phyloP scores from a whole-genome alignment of 2,888 invertebrate species.

The Baccha elongata region DNA sequence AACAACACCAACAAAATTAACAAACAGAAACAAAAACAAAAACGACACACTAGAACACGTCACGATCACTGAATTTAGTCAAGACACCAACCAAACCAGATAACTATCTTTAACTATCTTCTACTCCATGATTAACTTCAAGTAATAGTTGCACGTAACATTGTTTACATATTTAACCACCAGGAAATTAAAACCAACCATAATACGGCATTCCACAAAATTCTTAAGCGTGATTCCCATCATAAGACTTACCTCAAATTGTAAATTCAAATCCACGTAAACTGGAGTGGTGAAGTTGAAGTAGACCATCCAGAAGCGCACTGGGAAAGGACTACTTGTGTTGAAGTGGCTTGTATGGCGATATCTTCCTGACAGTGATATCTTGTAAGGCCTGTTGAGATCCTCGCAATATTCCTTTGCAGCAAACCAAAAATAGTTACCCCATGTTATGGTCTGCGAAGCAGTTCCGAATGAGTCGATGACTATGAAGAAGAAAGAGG shows the following conservation, averaged over 20 bases:
- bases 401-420: constrained; percentile 76
- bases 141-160: constrained; percentile 6
- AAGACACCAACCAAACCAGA: constrained; percentile 7
- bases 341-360: constrained; percentile 74
- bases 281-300: constrained; percentile 77
- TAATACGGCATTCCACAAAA: constrained; percentile 13
- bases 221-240: background rate
- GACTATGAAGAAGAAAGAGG: constrained; percentile 70
- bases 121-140: background rate
- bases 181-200: constrained; percentile 41
- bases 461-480: constrained; percentile 77
- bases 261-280: constrained; percentile 77
- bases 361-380: constrained; percentile 75
- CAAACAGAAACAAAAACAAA: background rate
- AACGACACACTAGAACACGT: constrained; percentile 8
- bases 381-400: constrained; percentile 76
- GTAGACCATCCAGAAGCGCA: constrained; percentile 77
- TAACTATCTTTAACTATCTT: background rate
- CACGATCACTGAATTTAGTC: constrained; percentile 17
- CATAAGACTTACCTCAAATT: constrained; percentile 76
- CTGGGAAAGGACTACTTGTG: constrained; percentile 76
- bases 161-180: constrained; percentile 30
- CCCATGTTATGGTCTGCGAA: constrained; percentile 77
- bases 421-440: constrained; percentile 78
- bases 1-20: background rate